Percentiles rank a stretch among this genome's conserved stretches.
Conservation (phyloP, 1,140 invertebrate genomes). For the Reticulitermes speratus region DNA sequence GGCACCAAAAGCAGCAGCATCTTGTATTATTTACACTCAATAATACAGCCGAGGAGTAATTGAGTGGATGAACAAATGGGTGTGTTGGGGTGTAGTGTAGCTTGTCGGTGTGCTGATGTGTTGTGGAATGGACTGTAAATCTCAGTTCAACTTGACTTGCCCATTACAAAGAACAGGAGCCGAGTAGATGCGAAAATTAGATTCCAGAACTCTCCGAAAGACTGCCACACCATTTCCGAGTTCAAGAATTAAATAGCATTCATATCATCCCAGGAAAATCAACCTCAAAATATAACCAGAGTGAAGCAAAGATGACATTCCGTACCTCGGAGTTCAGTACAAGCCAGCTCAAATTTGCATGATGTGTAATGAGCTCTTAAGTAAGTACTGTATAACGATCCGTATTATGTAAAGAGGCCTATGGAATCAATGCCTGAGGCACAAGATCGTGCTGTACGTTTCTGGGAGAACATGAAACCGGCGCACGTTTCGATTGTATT, state of each 20-base stretch:
- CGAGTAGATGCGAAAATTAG: not conserved
- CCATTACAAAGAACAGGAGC: not conserved
- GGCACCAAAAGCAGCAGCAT: not conserved
- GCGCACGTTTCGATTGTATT: too few species aligned
- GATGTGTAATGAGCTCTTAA: too few species aligned
- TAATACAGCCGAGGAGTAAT: not conserved
- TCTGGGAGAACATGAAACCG: too few species aligned
- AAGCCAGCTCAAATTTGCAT: too few species aligned
- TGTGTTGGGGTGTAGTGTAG: not conserved
- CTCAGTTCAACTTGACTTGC: not conserved
- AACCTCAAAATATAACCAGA: not conserved
- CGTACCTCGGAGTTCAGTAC: too few species aligned
- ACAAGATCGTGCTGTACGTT: too few species aligned
- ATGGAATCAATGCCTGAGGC: too few species aligned
- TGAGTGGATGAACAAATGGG: too few species aligned
- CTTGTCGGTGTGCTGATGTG: too few species aligned
- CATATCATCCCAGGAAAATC: not conserved
- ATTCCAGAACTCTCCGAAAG: not conserved
- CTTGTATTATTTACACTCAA: not conserved
- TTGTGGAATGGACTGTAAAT: not conserved
- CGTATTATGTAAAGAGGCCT: too few species aligned
- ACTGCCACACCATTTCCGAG: not conserved
- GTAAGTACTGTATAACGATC: too few species aligned
- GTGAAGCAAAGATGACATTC: not conserved
- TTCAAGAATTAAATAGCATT: not conserved